Percentiles rank a stretch among this genome's conserved stretches.
Conservation (phyloP, 2,113 vertebrate genomes). For the Menidia beryllina region DNA sequence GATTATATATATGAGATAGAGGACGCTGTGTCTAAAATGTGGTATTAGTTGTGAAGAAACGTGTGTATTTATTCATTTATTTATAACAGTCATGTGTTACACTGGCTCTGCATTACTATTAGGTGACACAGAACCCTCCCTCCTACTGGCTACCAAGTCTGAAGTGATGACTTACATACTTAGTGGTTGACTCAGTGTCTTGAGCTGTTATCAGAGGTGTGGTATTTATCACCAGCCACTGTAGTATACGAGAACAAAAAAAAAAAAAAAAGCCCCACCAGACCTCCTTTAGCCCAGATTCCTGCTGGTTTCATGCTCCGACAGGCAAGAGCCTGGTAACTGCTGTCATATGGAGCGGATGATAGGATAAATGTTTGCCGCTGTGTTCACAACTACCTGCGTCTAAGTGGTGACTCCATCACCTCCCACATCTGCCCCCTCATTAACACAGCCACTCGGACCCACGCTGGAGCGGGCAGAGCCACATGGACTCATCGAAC, state of each 20-base stretch:
- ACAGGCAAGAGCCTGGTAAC: conserved; percentile 48
- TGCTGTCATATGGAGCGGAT: conserved; percentile 65
- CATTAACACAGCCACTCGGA: conserved; percentile 51
- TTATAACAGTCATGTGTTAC: no score
- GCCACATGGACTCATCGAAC: conserved; percentile 29
- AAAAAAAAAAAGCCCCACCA: conserved; percentile 21
- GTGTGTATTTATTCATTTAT: no score
- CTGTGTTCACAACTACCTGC: conserved; percentile 48
- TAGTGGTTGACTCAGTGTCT: no score
- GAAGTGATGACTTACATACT: conserved; percentile 22
- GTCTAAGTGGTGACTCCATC: conserved; percentile 63
- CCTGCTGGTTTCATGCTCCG: conserved; percentile 54
- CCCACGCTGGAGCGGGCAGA: conserved; percentile 21
- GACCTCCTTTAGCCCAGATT: conserved; percentile 63
- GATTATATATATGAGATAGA: conserved; percentile 17
- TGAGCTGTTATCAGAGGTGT: conserved; percentile 11
- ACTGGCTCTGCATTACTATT: not conserved
- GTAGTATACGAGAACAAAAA: not conserved
- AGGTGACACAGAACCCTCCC: not conserved
- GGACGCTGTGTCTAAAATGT: not conserved
- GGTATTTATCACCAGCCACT: conserved; percentile 15
- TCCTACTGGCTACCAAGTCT: conserved; percentile 2
- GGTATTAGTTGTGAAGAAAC: not conserved
- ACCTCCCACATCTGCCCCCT: conserved; percentile 59
- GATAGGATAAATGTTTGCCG: conserved; percentile 68